phyloP scores from a whole-genome alignment of 2,113 vertebrate genomes.

The Otis tarda region DNA sequence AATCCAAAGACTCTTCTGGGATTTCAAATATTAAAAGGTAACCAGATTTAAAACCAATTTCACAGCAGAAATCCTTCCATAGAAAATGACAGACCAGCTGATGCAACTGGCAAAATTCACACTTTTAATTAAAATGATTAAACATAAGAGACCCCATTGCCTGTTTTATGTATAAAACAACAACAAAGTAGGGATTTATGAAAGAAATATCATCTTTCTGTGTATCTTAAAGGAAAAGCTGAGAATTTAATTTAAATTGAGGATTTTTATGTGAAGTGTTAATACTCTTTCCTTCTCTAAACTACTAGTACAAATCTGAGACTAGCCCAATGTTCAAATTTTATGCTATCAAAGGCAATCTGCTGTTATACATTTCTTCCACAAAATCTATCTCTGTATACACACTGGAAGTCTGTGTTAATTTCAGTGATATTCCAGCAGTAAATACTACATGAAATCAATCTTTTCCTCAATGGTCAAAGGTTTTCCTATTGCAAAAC shows the following conservation, averaged over 20 bases:
- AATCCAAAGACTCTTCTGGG: background rate
- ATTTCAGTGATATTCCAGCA: background rate
- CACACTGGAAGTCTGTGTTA: background rate
- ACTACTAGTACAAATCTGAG: background rate
- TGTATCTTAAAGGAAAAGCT: constrained; percentile 41
- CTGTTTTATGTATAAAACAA: constrained; percentile 57
- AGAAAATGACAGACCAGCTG: constrained; percentile 41
- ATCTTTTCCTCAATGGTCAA: background rate
- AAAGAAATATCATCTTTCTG: constrained; percentile 19
- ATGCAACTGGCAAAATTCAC: constrained; percentile 35
- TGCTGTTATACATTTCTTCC: background rate
- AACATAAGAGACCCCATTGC: constrained; percentile 62
- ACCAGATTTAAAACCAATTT: constrained; percentile 3
- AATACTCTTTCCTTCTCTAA: background rate
- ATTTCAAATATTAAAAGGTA: constrained; percentile 26
- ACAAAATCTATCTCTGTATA: background rate
- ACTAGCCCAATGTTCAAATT: background rate
- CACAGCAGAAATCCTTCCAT: background rate
- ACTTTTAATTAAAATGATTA: constrained; percentile 48
- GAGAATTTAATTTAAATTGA: constrained; percentile 20
- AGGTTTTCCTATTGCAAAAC: background rate
- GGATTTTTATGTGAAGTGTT: background rate
- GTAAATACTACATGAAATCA: background rate
- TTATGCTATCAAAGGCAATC: background rate
- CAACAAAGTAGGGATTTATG: constrained; percentile 49